Evolutionary conservation across 1,140 invertebrate species (phyloP).

Genomic region (Drosophila mojavensis): DNA sequence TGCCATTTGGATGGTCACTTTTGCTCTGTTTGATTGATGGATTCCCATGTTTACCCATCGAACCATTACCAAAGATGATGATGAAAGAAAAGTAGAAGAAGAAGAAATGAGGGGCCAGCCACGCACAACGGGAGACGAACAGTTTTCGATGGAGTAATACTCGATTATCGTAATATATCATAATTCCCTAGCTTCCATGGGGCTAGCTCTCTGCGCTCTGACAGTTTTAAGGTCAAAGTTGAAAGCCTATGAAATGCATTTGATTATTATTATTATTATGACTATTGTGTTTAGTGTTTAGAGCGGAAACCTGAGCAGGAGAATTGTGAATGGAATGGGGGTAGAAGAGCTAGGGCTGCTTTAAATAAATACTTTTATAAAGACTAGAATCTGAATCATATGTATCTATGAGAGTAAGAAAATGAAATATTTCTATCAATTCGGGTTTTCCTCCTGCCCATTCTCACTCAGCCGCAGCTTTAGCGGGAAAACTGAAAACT

Average conservation of each 20-base stretch:
- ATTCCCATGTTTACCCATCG: conserved; percentile 76
- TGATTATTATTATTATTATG: too few species aligned
- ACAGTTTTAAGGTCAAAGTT: conserved; percentile 13
- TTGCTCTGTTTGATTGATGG: conserved; percentile 71
- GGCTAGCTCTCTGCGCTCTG: not conserved
- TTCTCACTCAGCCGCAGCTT: too few species aligned
- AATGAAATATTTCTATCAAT: too few species aligned
- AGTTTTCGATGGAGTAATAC: conserved; percentile 51
- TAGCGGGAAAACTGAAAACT: not conserved
- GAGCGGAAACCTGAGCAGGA: too few species aligned
- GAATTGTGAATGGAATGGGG: too few species aligned
- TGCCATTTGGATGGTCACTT: conserved; percentile 61
- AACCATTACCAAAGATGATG: conserved; percentile 42
- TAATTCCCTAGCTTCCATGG: conserved; percentile 44
- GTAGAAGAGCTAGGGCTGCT: too few species aligned
- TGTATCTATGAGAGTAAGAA: too few species aligned
- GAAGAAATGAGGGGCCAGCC: too few species aligned
- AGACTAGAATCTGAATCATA: too few species aligned
- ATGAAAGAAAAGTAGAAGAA: not conserved
- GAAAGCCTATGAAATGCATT: not conserved
- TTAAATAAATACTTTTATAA: too few species aligned
- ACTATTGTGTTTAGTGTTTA: too few species aligned
- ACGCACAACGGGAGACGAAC: conserved; percentile 18
- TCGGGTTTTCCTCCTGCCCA: too few species aligned
- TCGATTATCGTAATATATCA: conserved; percentile 72